Evolutionary conservation across 2,888 invertebrate genomes (phyloP).

Genomic region (Dusona sp.): DNA sequence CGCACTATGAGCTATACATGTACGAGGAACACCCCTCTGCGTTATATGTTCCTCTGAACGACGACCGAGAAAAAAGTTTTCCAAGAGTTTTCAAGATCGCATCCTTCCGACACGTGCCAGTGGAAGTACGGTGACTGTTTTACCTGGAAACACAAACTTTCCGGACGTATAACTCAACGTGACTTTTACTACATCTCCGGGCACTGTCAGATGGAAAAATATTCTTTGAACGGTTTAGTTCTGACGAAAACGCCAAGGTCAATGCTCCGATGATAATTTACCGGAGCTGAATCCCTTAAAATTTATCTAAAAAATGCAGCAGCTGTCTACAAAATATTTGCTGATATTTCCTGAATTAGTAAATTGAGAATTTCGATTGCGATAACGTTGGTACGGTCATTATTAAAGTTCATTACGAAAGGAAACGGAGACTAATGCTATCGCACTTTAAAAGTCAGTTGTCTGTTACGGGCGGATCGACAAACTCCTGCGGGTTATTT

Average conservation of each 20-base stretch:
- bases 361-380: neutral
- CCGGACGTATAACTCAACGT: conserved; percentile 51
- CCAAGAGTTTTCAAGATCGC: conserved; percentile 58
- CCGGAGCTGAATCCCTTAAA: neutral
- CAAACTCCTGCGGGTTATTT: no score
- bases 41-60: conserved; percentile 17
- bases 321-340: neutral
- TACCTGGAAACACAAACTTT: conserved; percentile 61
- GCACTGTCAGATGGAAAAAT: conserved; percentile 16
- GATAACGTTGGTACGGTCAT: neutral
- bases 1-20: neutral
- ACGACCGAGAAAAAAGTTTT: conserved; percentile 43
- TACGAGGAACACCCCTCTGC: neutral
- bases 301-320: neutral
- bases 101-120: conserved; percentile 34
- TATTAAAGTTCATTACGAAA: neutral
- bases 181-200: conserved; percentile 34
- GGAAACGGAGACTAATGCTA: neutral
- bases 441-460: neutral
- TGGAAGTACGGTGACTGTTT: conserved; percentile 29
- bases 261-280: neutral
- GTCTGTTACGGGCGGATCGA: neutral
- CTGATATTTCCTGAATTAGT: neutral
- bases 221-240: conserved; percentile 4
- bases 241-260: conserved; percentile 56